These are phyloP conservation scores for Phalloptychus januarius DNA, from an alignment of 2,797 vertebrate species.

Conservation along the genomic window DNA sequence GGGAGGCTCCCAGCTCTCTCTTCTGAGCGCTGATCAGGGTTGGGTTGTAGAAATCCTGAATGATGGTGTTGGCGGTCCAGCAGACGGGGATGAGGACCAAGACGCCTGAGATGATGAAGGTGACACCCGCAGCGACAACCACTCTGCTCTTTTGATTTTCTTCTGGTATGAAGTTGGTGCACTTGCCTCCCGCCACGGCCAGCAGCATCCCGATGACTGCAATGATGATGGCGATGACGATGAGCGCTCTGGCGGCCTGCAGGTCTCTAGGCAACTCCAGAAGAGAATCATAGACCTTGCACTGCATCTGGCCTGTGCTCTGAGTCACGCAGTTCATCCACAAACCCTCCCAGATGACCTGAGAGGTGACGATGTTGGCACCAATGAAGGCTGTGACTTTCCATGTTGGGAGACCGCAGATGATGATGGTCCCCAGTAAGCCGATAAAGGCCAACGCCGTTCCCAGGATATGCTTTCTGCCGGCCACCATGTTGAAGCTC, in stretches of 20 bases:
- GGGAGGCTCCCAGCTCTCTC: slow-evolving; percentile 86
- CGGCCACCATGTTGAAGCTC: slow-evolving; percentile 82
- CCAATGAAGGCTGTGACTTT: slow-evolving; percentile 88
- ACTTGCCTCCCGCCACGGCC: slow-evolving; percentile 82
- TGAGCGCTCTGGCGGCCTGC: slow-evolving; percentile 86
- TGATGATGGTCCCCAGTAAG: slow-evolving; percentile 84
- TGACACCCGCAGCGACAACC: slow-evolving; percentile 74
- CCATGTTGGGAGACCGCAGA: slow-evolving; percentile 89
- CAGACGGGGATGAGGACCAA: slow-evolving; percentile 84
- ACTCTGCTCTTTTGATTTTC: slow-evolving; percentile 81
- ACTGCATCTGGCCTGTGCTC: slow-evolving; percentile 93
- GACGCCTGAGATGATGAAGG: slow-evolving; percentile 82
- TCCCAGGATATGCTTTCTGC: slow-evolving; percentile 85
- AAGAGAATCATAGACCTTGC: slow-evolving; percentile 89
- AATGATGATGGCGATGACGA: slow-evolving; percentile 81
- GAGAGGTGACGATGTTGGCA: slow-evolving; percentile 88
- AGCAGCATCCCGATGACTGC: slow-evolving; percentile 81
- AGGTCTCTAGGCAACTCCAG: slow-evolving; percentile 87
- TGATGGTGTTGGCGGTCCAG: slow-evolving; percentile 86
- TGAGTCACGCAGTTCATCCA: slow-evolving; percentile 94
- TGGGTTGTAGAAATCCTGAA: slow-evolving; percentile 89
- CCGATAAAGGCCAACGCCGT: slow-evolving; percentile 84
- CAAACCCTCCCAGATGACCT: slow-evolving; percentile 90
- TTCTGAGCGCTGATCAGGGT: slow-evolving; percentile 79
- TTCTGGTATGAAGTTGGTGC: slow-evolving; percentile 87